Percentiles rank a stretch among this genome's conserved stretches.
Conservation (phyloP, 1,140 invertebrate genomes). For the Lordiphosa stackelbergi region DNA sequence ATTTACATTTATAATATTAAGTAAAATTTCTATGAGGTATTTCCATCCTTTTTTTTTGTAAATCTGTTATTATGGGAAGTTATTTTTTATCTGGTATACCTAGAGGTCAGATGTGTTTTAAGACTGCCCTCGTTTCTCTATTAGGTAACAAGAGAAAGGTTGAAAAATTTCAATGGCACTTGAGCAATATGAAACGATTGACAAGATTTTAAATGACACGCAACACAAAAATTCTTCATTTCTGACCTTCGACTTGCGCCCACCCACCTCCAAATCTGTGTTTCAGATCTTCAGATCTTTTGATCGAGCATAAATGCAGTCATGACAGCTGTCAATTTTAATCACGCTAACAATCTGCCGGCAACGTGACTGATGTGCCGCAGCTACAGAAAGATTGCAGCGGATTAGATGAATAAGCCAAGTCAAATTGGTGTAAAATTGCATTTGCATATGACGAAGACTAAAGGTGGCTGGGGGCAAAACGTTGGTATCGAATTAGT, state of each 20-base stretch:
- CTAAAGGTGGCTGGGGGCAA: slow-evolving; percentile 22
- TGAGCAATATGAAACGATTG: neutral
- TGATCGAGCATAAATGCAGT: slow-evolving; percentile 50
- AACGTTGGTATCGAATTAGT: slow-evolving; percentile 47
- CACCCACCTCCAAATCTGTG: slow-evolving; percentile 24
- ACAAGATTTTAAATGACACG: slow-evolving; percentile 30
- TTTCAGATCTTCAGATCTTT: slow-evolving; percentile 41
- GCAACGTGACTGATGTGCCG: slow-evolving; percentile 52
- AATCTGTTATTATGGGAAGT: no score
- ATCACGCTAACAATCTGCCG: slow-evolving; percentile 34
- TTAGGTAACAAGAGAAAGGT: no score
- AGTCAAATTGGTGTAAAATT: slow-evolving; percentile 42
- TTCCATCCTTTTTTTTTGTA: no score
- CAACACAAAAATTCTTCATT: slow-evolving; percentile 25
- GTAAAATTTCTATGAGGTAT: no score
- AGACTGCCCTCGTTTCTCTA: no score
- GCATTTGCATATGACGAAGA: slow-evolving; percentile 62
- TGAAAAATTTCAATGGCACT: neutral
- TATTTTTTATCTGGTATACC: no score
- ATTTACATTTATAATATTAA: no score
- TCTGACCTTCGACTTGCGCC: neutral
- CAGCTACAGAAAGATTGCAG: slow-evolving; percentile 39
- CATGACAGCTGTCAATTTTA: slow-evolving; percentile 72
- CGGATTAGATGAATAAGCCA: slow-evolving; percentile 62
- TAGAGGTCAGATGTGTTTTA: no score